Evolutionary conservation across 2,797 vertebrate species (phyloP).

Genomic region (Eulemur rubriventer): DNA sequence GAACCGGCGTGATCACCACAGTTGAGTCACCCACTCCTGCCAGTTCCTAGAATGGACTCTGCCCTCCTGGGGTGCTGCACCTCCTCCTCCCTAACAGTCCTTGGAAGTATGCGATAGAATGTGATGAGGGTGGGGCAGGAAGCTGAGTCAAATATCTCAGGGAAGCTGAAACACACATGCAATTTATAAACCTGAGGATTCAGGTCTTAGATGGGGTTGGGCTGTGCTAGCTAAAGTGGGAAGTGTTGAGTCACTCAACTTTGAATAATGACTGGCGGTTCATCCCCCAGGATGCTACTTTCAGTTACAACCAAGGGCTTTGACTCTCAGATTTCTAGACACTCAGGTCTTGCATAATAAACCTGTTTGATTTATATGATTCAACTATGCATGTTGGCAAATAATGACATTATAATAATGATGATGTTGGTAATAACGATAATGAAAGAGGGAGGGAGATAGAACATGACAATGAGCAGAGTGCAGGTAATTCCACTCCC

Average conservation of each 20-base stretch:
- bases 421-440: background rate
- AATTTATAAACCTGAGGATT: background rate
- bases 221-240: background rate
- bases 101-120: background rate
- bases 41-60: background rate
- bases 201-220: background rate
- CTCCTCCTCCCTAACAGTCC: background rate
- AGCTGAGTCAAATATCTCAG: background rate
- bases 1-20: background rate
- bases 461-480: background rate
- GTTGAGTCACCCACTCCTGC: too few relatives aligned
- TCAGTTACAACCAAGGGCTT: background rate
- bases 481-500: fast-evolving
- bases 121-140: background rate
- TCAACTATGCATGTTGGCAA: background rate
- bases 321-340: background rate
- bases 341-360: background rate
- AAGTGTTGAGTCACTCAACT: background rate
- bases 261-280: background rate
- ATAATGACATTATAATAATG: background rate
- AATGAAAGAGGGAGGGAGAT: background rate
- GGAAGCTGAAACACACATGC: background rate
- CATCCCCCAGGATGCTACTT: background rate
- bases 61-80: background rate
- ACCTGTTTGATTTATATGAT: background rate